Percentiles rank a stretch among this genome's conserved stretches.
Conservation (phyloP, 92 coral and sea anemone genomes). For the Porites rus region DNA sequence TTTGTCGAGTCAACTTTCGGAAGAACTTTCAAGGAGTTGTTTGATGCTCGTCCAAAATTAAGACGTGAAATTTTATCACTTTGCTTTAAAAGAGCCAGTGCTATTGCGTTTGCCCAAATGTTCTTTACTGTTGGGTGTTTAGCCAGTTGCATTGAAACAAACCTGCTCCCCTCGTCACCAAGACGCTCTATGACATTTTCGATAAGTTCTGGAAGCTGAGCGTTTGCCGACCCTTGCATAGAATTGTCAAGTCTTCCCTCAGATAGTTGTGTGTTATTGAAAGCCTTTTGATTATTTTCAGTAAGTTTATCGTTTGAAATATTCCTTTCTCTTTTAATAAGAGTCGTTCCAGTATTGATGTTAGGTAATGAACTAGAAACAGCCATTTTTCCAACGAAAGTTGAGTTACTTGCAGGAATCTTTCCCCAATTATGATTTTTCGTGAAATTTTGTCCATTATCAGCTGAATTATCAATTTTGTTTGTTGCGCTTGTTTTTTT, state of each 20-base stretch:
- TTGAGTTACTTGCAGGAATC: background rate
- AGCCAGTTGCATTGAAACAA: slow-evolving; percentile 26
- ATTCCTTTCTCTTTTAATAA: background rate
- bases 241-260: background rate
- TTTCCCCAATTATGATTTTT: background rate
- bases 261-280: background rate
- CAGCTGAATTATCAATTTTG: background rate
- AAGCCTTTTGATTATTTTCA: slow-evolving; percentile 5
- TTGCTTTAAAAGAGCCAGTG: slow-evolving; percentile 33
- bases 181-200: slow-evolving; percentile 22
- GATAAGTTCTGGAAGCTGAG: slow-evolving; percentile 28
- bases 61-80: slow-evolving; percentile 23
- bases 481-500: background rate
- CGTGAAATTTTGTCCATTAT: background rate
- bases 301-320: background rate
- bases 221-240: background rate
- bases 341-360: background rate
- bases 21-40: background rate
- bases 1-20: background rate
- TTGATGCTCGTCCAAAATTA: background rate
- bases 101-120: slow-evolving; percentile 42
- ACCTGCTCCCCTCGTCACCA: slow-evolving; percentile 30
- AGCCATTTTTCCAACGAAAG: background rate
- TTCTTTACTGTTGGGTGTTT: slow-evolving; percentile 29
- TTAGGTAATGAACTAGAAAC: background rate